Evolutionary conservation across 2,113 vertebrate genomes (phyloP), one percentile per base, ranked within the genome.

Genomic region (Hiodon alosoides): DNA sequence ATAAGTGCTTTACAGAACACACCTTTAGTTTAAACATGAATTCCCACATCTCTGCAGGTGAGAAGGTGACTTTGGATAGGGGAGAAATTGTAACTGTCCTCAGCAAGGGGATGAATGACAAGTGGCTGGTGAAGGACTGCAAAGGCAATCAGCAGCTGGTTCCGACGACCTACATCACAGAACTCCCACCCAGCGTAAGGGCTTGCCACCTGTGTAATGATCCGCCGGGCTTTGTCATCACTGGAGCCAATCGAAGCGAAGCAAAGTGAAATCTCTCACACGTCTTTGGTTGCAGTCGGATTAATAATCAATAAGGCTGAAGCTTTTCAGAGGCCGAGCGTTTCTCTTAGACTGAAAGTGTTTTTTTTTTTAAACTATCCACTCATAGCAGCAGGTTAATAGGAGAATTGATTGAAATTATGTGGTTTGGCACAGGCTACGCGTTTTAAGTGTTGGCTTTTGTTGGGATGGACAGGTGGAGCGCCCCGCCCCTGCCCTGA

Each of bases 101-200:
- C 51, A 57, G 14, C 71, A 74, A 13, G 4, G 82, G 71, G 2
- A 64, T 46, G 1, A 77, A 81, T 0, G 83, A 88, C 10, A 71
- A 61, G 67, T 78, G 84, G 13, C 65, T 87, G 69, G 85, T 82
- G 48, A 79, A 73, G 80, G 89, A 89, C 74, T 3, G 7, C 9
- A 73, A 64, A 77, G 86, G 83, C 69, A 81, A 82, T 76, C 81
- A 84, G 80, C 85, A 87, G 73, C 61, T 83, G 50, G 81, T 89
- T 54, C 83, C 90, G 62, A 75, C 75, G 67, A 83, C 83, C 47
- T 88, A 81, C 66, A 72, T 86, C 69, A 80, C 52, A 3, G 65
- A 85, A 52, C 77, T 83, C 51, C 62, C 78, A 0, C 17, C 80
- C 31, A 62, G 83, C 64, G 90, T 90, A 83, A 5, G 79, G 69